Base-by-base conservation (phyloP, 2,797 vertebrate species). In the Mergus octosetaceus region DNA sequence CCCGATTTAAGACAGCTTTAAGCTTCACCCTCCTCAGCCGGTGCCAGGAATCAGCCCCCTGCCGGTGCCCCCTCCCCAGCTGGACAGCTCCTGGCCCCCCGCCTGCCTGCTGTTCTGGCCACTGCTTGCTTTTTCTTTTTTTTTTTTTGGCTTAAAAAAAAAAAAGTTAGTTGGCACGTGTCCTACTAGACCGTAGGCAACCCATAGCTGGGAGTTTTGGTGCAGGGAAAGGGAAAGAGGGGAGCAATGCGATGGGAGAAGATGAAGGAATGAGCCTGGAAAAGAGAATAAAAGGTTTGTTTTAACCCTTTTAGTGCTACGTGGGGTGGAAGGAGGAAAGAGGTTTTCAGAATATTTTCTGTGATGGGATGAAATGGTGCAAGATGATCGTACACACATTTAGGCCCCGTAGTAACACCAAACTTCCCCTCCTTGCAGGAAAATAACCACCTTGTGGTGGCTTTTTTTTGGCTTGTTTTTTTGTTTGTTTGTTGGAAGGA, bases 1-100 rank as follows among this genome's bases (percentile, higher is more conserved):
- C 61, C 30, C 0, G 34, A 71, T 88, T 95, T 94, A 94, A 95
- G 88, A 56, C 8, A 8, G 92, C 80, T 94, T 95, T 95, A 96
- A 72, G 80, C 86, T 94, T 16, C 61, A 34, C 70, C 88, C 94
- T 93, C 93, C 45, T 65, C 60, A 85, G 75, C 68, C 45, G 54
- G 58, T 80, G 94, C 93, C 82, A 88, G 88, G 93, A 95, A 83
- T 90, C 75, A 43, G n/a, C 45, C 66, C 66, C 34, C 32, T 2
- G 1, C 70, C 13, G 0, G 15, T 2, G 5, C 34, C 60, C 15
- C 47, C 36, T 72, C 45, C 71, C 16, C 1, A 4, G 28, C 61
- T 89, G 75, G 78, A 73, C 90, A 87, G 64, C 38, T 95, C 71
- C 73, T 2, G 7, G 64, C 80, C 51, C 74, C 87, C 70, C 41